A percentile compares a stretch with the other conserved stretches of the same genome.
Conservation (phyloP, 2,113 vertebrate genomes). For the Daphoenositta chrysoptera region DNA sequence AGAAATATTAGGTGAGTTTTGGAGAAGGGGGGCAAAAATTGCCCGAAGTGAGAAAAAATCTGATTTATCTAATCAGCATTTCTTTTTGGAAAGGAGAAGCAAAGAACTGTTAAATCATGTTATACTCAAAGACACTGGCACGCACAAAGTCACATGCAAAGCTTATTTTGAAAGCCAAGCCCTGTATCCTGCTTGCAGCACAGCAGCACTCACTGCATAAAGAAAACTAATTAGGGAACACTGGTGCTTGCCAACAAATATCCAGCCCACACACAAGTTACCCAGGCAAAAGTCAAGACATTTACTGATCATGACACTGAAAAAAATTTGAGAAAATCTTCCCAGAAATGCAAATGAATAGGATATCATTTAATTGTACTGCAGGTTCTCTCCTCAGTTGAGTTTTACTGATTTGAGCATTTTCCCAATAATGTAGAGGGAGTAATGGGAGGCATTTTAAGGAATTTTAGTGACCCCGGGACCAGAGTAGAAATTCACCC, state of each 20-base stretch:
- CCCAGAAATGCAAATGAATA: neutral
- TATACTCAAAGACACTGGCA: neutral
- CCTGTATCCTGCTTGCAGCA: neutral
- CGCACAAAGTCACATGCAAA: neutral
- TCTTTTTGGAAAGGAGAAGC: neutral
- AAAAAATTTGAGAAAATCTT: neutral
- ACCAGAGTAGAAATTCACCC: neutral
- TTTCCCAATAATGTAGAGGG: neutral
- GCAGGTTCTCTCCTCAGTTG: neutral
- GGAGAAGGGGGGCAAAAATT: neutral
- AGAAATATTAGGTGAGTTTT: neutral
- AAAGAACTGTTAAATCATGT: neutral
- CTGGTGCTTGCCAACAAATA: neutral
- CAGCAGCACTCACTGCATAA: neutral
- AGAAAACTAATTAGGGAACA: neutral
- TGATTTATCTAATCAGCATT: neutral
- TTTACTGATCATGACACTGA: neutral
- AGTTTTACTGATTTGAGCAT: neutral
- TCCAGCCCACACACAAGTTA: neutral
- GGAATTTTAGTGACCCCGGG: neutral
- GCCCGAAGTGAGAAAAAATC: neutral
- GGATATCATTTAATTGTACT: neutral
- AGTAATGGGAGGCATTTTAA: neutral
- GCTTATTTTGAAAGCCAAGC: constrained; percentile 20
- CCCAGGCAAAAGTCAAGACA: neutral